Evolutionary conservation across 2,797 vertebrate species (phyloP).

Genomic region (Allobates femoralis): DNA sequence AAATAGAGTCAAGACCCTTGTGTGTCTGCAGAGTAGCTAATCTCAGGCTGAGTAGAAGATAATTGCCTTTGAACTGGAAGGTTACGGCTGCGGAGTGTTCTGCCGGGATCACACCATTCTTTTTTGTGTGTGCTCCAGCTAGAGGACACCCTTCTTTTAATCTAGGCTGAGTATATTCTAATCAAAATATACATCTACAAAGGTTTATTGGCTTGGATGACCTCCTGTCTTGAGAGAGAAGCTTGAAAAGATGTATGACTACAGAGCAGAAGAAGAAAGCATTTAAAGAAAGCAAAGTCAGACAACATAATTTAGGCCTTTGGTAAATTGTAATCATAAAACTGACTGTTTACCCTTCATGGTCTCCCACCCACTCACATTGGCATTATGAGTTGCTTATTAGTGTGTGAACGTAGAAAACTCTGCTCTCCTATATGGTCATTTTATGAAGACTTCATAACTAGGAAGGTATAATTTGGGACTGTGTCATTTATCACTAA

Average conservation of each 20-base stretch:
- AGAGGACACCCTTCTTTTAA: neutral
- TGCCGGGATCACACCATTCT: neutral
- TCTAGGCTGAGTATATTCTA: constrained; percentile 18
- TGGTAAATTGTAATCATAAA: constrained; percentile 54
- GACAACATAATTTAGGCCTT: constrained; percentile 54
- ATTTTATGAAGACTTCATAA: neutral
- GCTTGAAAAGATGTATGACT: constrained; percentile 27
- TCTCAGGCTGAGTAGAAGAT: constrained; percentile 3
- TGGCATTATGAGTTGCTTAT: constrained; percentile 22
- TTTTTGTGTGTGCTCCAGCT: constrained; percentile 1
- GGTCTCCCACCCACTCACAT: constrained; percentile 20
- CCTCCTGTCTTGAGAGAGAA: constrained; percentile 43
- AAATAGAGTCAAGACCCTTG: constrained; percentile 24
- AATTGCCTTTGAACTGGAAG: constrained; percentile 38
- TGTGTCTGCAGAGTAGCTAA: constrained; percentile 20
- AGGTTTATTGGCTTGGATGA: constrained; percentile 38
- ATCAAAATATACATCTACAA: constrained; percentile 41
- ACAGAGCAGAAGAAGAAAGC: constrained; percentile 23
- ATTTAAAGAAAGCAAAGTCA: constrained; percentile 30
- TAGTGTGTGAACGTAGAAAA: constrained; percentile 22
- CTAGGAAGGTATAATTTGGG: neutral
- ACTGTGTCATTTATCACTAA: constrained; percentile 17
- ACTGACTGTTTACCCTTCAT: constrained; percentile 36
- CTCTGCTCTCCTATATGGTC: neutral
- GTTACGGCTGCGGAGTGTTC: constrained; percentile 15